Conservation (phyloP, 2,797 vertebrate genomes). For the Acrossocheilus wenchowensis region DNA sequence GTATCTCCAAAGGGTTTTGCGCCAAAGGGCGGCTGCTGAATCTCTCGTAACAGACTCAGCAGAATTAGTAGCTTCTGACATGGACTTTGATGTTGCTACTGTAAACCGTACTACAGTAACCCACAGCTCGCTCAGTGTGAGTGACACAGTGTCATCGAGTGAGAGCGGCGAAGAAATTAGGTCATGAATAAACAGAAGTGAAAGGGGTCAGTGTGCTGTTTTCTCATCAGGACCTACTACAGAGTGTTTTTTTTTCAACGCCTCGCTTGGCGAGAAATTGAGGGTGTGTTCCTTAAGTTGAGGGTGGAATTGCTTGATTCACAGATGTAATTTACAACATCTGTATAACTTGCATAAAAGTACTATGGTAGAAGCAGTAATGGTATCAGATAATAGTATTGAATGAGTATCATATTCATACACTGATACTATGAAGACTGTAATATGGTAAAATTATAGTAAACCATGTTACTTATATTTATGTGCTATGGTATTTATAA, state of each 20-base stretch:
- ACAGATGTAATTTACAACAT: conserved; percentile 1
- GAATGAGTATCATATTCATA: background rate
- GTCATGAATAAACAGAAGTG: conserved; percentile 48
- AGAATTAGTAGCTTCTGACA: conserved; percentile 1
- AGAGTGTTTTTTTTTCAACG: conserved; percentile 11
- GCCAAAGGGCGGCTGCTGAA: background rate
- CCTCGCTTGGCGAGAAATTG: background rate
- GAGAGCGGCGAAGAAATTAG: conserved; percentile 43
- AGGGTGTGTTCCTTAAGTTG: background rate
- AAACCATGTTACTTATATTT: background rate
- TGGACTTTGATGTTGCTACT: conserved; percentile 19
- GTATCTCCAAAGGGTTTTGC: background rate
- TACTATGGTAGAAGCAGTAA: background rate
- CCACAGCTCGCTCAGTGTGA: conserved; percentile 18
- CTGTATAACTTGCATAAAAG: background rate
- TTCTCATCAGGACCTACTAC: background rate
- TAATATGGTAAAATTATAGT: too few species aligned
- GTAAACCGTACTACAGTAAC: conserved; percentile 17
- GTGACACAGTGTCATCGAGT: background rate
- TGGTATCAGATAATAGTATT: background rate
- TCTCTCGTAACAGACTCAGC: background rate
- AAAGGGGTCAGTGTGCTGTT: conserved; percentile 47
- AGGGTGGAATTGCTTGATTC: conserved; percentile 3
- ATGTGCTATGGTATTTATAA: background rate
- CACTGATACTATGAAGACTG: too few species aligned